These are phyloP conservation scores for Ophioninae sp. DNA, from an alignment of 2,888 invertebrate species.

Conservation along the genomic window DNA sequence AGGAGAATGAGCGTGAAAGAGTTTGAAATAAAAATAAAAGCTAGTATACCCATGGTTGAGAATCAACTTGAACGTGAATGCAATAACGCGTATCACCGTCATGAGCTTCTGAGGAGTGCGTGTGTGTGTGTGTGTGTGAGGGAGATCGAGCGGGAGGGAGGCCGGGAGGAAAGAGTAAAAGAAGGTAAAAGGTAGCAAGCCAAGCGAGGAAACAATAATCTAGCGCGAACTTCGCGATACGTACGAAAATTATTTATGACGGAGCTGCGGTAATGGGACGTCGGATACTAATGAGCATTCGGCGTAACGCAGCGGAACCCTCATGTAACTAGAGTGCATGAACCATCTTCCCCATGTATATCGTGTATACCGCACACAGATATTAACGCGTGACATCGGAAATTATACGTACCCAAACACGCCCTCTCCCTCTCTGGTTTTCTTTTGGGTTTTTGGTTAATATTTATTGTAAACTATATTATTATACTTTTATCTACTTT, in stretches of 20 bases:
- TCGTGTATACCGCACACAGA: too few relatives aligned
- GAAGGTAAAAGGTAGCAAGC: neutral
- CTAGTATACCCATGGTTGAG: conserved; percentile 3
- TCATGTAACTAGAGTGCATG: conserved; percentile 35
- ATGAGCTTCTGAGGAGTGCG: conserved; percentile 53
- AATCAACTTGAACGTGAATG: conserved; percentile 57
- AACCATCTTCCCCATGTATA: neutral
- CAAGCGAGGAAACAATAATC: neutral
- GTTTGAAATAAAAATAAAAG: neutral
- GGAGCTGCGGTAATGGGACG: conserved; percentile 75
- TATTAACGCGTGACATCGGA: too few relatives aligned
- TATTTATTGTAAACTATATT: too few relatives aligned
- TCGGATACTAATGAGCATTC: conserved; percentile 77
- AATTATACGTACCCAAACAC: too few relatives aligned
- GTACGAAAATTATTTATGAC: conserved; percentile 76
- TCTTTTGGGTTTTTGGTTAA: too few relatives aligned
- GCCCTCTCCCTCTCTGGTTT: too few relatives aligned
- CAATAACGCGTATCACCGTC: conserved; percentile 70
- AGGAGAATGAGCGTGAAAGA: neutral
- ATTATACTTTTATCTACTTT: too few relatives aligned
- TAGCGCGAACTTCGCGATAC: conserved; percentile 54
- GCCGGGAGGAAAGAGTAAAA: conserved; percentile 7
- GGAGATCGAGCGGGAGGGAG: neutral
- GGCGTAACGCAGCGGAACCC: conserved; percentile 67
- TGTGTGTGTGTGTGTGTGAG: too few relatives aligned